These are phyloP conservation scores for Vireo griseus DNA, from an alignment of 2,797 vertebrate genomes.

Conservation along the genomic window DNA sequence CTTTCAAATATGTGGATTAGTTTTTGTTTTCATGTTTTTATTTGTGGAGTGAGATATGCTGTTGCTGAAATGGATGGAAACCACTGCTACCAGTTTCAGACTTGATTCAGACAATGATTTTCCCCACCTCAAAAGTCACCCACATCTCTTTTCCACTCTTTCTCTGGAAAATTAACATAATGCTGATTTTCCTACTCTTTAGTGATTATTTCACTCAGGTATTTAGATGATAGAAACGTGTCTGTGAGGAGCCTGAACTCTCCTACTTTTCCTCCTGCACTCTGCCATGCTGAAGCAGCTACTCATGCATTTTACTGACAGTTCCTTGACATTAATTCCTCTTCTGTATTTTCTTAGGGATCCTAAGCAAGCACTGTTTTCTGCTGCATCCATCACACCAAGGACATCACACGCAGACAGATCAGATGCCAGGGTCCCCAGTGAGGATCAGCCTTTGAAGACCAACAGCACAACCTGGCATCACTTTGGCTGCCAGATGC, in stretches of 20 bases:
- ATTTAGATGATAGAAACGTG: not conserved
- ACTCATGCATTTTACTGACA: not conserved
- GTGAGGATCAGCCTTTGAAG: not conserved
- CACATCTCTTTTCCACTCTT: not conserved
- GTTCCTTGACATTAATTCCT: not conserved
- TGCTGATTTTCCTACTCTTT: not conserved
- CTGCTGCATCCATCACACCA: not conserved
- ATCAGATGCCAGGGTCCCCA: not conserved
- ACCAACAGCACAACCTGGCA: not conserved
- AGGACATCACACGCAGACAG: not conserved
- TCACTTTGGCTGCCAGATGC: accelerated
- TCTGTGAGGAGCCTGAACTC: not conserved
- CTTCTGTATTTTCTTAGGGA: not conserved
- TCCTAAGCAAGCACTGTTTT: not conserved
- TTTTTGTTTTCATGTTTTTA: not conserved
- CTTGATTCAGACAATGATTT: not conserved
- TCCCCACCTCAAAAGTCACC: not conserved
- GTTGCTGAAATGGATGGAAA: not conserved
- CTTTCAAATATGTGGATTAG: not conserved
- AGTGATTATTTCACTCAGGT: not conserved
- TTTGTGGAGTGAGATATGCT: not conserved
- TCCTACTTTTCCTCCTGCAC: not conserved
- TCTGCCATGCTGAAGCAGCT: not conserved
- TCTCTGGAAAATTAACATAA: not conserved
- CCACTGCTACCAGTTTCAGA: not conserved